Percentiles rank a stretch among this genome's conserved stretches.
These are phyloP conservation scores for Okapia johnstoni DNA, from an alignment of 2,113 vertebrate genomes.

Conservation along the genomic window DNA sequence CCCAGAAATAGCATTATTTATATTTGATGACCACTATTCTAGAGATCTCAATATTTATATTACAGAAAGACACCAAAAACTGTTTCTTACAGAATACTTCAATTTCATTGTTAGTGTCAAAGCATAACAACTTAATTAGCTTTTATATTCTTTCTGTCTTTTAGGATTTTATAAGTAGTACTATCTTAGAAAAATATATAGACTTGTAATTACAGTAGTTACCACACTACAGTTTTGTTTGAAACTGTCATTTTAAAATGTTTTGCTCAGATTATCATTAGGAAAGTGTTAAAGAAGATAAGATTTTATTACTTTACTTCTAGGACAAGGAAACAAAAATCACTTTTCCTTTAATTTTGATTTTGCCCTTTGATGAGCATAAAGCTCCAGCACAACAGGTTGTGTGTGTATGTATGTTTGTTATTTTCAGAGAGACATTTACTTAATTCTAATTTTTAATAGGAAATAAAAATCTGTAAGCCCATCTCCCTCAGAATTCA, in stretches of 20 bases:
- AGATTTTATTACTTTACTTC: not conserved
- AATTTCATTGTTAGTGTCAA: not conserved
- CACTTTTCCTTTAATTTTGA: not conserved
- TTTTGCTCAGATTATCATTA: not conserved
- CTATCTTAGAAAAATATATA: not conserved
- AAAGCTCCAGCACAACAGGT: rapidly evolving
- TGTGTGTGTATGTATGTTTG: not conserved
- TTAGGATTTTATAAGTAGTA: not conserved
- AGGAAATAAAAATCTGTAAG: not conserved
- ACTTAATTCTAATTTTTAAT: not conserved
- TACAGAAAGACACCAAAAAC: not conserved
- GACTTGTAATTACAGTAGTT: not conserved
- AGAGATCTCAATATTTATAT: not conserved
- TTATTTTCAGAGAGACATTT: not conserved
- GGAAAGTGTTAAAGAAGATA: not conserved
- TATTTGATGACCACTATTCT: not conserved
- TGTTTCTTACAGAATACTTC: not conserved
- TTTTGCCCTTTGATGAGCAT: not conserved
- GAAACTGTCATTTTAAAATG: not conserved
- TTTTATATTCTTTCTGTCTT: not conserved
- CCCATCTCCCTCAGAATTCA: not conserved
- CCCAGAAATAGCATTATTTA: not conserved
- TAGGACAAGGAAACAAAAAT: not conserved
- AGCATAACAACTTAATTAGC: not conserved
- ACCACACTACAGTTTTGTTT: not conserved